Percentiles rank a stretch among this genome's conserved stretches.
These are phyloP conservation scores for Choloepus didactylus DNA, from an alignment of 2,797 vertebrate species.

Conservation along the genomic window DNA sequence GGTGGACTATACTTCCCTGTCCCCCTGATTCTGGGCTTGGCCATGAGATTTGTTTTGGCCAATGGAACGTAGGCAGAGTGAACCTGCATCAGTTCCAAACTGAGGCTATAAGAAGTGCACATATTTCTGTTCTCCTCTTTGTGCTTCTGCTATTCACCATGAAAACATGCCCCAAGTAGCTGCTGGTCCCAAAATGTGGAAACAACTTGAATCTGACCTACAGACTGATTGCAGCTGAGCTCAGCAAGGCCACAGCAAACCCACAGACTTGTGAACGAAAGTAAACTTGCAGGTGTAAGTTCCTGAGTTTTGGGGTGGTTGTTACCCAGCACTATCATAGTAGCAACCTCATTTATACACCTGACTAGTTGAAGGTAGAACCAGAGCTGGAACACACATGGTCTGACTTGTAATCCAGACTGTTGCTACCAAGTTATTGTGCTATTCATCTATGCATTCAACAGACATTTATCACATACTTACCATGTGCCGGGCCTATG, in stretches of 20 bases:
- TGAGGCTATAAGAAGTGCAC: not conserved
- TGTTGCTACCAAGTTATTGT: conserved; percentile 18
- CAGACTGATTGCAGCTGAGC: not conserved
- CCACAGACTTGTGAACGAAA: not conserved
- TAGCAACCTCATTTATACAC: not conserved
- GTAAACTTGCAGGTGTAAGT: not conserved
- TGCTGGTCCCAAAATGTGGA: not conserved
- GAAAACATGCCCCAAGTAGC: not conserved
- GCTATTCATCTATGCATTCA: not conserved
- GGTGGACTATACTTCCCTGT: not conserved
- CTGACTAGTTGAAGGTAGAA: not conserved
- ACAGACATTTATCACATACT: not conserved
- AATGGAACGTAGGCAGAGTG: not conserved
- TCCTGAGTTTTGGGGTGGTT: not conserved
- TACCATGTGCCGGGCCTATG: not conserved
- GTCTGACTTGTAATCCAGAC: not conserved
- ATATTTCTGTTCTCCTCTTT: not conserved
- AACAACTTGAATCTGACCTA: not conserved
- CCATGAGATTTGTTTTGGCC: not conserved
- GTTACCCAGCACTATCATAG: not conserved
- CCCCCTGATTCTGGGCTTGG: not conserved
- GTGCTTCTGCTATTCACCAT: not conserved
- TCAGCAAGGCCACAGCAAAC: not conserved
- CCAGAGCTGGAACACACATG: not conserved
- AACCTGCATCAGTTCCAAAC: not conserved